A percentile compares a stretch with the other conserved stretches of the same genome.
Evolutionary conservation across 2,797 vertebrate species (phyloP).

Genomic region (Buphagus erythrorhynchus): DNA sequence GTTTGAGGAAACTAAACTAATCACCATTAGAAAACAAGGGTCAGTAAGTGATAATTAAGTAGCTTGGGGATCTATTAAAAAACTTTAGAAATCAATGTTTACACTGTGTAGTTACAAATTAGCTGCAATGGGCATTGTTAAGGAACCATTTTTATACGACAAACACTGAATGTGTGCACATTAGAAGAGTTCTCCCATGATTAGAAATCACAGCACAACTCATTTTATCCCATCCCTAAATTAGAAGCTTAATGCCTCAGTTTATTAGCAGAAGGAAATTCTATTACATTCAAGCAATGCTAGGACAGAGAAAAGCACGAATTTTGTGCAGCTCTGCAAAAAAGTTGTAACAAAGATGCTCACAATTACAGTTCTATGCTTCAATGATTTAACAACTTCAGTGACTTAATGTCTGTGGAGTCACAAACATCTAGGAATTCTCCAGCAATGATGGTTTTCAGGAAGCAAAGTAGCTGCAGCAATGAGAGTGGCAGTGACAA

Average conservation of each 20-base stretch:
- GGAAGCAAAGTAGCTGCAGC: background rate
- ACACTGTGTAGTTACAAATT: slow-evolving; percentile 64
- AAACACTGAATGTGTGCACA: slow-evolving; percentile 22
- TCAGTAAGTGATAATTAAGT: slow-evolving; percentile 77
- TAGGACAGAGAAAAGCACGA: background rate
- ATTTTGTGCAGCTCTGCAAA: slow-evolving; percentile 31
- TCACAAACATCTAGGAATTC: background rate
- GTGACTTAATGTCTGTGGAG: background rate
- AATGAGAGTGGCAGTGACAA: background rate
- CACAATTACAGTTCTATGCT: slow-evolving; percentile 11
- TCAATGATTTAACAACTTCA: slow-evolving; percentile 15
- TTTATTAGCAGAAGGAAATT: slow-evolving; percentile 61
- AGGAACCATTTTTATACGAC: slow-evolving; percentile 47
- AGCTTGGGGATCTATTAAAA: slow-evolving; percentile 77
- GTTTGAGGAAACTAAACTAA: slow-evolving; percentile 48
- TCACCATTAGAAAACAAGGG: slow-evolving; percentile 61
- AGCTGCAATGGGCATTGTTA: slow-evolving; percentile 72
- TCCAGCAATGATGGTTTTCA: background rate
- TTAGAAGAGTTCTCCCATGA: slow-evolving; percentile 34
- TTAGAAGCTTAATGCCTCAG: slow-evolving; percentile 56
- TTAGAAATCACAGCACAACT: slow-evolving; percentile 69
- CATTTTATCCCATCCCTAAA: slow-evolving; percentile 74
- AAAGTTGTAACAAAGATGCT: slow-evolving; percentile 22
- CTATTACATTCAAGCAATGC: background rate
- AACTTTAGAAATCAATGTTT: slow-evolving; percentile 75